Evolutionary conservation across 2,888 invertebrate genomes (phyloP).

Genomic region (Dryadula phaetusa): DNA sequence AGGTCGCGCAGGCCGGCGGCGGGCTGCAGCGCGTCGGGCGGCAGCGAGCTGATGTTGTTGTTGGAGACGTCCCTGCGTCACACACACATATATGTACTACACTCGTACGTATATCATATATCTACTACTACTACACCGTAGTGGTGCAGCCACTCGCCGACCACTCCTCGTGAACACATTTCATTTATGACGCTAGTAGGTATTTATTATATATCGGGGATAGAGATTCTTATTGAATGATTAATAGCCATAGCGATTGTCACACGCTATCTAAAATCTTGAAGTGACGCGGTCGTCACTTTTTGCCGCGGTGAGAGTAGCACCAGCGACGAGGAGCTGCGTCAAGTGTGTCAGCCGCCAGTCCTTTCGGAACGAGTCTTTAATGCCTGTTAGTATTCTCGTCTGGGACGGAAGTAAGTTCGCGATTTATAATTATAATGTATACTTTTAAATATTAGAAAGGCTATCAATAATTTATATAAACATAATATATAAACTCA

Average conservation of each 20-base stretch:
- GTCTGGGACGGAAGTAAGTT: not conserved
- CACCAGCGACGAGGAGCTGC: not conserved
- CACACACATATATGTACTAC: constrained; percentile 56
- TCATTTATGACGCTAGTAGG: not conserved
- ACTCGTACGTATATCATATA: not conserved
- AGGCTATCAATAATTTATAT: too few relatives aligned
- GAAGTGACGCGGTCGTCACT: constrained; percentile 21
- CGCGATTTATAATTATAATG: not conserved
- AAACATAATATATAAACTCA: too few relatives aligned
- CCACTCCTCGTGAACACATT: not conserved
- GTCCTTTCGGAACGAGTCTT: constrained; percentile 2
- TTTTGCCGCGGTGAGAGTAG: constrained; percentile 18
- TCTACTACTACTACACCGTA: too few relatives aligned
- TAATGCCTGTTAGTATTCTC: not conserved
- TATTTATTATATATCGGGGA: not conserved
- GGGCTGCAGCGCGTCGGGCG: constrained; percentile 87
- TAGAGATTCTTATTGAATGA: constrained; percentile 15
- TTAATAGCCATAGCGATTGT: constrained; percentile 22
- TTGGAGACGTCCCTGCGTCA: constrained; percentile 90
- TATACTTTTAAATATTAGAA: not conserved
- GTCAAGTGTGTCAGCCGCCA: not conserved
- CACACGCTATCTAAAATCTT: constrained; percentile 9
- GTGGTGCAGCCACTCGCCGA: not conserved
- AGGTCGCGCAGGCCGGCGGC: constrained; percentile 89
- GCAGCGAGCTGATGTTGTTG: constrained; percentile 91